Percentiles rank a stretch among this genome's conserved stretches.
These are phyloP conservation scores for Pseudococcus longispinus DNA, from an alignment of 2,888 invertebrate species.

Conservation along the genomic window DNA sequence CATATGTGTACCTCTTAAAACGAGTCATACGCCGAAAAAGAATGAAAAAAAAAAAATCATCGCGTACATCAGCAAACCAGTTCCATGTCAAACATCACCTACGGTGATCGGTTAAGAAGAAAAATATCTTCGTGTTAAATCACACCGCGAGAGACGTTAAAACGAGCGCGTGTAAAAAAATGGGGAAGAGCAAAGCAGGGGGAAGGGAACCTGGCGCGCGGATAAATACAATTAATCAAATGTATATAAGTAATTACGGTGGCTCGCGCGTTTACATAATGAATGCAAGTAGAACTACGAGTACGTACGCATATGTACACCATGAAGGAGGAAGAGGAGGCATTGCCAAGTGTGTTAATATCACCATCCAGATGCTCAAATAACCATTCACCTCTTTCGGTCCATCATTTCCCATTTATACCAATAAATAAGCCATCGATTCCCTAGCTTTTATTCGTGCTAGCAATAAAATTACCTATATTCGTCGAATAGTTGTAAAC, in stretches of 20 bases:
- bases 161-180: neutral
- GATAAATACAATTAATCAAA: conserved; percentile 41
- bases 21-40: neutral
- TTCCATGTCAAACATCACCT: conserved; percentile 9
- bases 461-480: neutral
- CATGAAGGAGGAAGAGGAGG: neutral
- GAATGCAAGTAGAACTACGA: neutral
- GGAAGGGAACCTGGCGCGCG: neutral
- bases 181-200: neutral
- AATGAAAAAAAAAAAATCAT: neutral
- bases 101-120: conserved; percentile 7
- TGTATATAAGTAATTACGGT: conserved; percentile 37
- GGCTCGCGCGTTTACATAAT: conserved; percentile 18
- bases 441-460: too few species aligned
- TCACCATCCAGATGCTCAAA: neutral
- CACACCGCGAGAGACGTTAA: neutral
- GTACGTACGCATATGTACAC: neutral
- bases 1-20: neutral
- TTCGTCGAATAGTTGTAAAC: neutral
- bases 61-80: neutral
- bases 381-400: conserved; percentile 5
- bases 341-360: conserved; percentile 13
- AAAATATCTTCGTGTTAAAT: neutral
- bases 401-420: too few species aligned
- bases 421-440: neutral